Percentiles rank a stretch among this genome's conserved stretches.
These are phyloP conservation scores for Eleutherodactylus coqui DNA, from an alignment of 2,797 vertebrate species.

Conservation along the genomic window DNA sequence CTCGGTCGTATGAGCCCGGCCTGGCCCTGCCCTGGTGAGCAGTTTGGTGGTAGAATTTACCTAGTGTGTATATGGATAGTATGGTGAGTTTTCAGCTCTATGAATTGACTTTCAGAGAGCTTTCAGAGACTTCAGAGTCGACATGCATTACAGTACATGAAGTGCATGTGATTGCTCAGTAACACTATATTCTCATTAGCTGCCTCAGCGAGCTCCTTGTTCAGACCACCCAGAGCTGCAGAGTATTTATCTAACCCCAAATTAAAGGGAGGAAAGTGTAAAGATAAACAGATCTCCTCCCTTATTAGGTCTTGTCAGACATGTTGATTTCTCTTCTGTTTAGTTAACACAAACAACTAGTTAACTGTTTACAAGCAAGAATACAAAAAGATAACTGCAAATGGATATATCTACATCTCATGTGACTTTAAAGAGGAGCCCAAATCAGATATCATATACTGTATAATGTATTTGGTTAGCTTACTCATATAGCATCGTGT, in stretches of 20 bases:
- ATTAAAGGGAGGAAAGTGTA: slow-evolving; percentile 57
- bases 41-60: background rate
- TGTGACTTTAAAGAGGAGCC: background rate
- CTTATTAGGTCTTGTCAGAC: slow-evolving; percentile 43
- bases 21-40: background rate
- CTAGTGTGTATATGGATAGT: background rate
- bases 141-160: slow-evolving; percentile 5
- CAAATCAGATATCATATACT: background rate
- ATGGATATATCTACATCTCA: background rate
- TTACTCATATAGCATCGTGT: no score
- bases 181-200: slow-evolving; percentile 55
- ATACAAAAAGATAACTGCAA: background rate
- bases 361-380: slow-evolving; percentile 26
- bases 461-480: background rate
- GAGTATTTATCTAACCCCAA: slow-evolving; percentile 64
- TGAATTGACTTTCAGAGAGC: background rate
- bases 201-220: slow-evolving; percentile 19
- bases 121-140: background rate
- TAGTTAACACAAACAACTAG: slow-evolving; percentile 30
- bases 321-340: slow-evolving; percentile 49
- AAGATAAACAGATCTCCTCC: slow-evolving; percentile 59
- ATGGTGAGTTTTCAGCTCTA: background rate
- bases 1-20: no score
- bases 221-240: slow-evolving; percentile 39
- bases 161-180: slow-evolving; percentile 33